Conservation (phyloP, 2,888 invertebrate genomes). For the Buathra laborator region DNA sequence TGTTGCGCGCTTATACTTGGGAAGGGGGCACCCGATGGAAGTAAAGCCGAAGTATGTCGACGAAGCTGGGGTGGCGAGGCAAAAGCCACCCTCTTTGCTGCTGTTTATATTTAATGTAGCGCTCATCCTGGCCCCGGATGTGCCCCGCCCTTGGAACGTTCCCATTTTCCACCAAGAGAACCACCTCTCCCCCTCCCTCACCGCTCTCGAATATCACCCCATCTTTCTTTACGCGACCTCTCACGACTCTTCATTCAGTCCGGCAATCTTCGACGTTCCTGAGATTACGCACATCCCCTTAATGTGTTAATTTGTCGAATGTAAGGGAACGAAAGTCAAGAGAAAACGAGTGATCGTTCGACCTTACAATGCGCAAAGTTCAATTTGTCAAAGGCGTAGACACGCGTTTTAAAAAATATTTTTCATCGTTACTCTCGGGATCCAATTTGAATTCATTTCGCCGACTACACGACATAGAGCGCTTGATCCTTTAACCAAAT, state of each 20-base stretch:
- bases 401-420: too few relatives aligned
- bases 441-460: slow-evolving; percentile 18
- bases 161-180: slow-evolving; percentile 52
- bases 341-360: slow-evolving; percentile 21
- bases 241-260: slow-evolving; percentile 46
- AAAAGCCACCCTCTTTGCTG: slow-evolving; percentile 45
- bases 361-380: not conserved
- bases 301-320: slow-evolving; percentile 49
- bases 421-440: slow-evolving; percentile 1
- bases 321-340: slow-evolving; percentile 33
- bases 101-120: slow-evolving; percentile 77
- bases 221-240: slow-evolving; percentile 17
- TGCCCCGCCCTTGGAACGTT: slow-evolving; percentile 67
- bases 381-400: too few relatives aligned
- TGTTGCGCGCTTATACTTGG: not conserved
- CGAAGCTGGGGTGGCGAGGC: not conserved
- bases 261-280: slow-evolving; percentile 40
- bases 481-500: slow-evolving; percentile 16
- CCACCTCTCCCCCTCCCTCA: slow-evolving; percentile 37
- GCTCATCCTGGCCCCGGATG: slow-evolving; percentile 72
- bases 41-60: slow-evolving; percentile 10
- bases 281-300: slow-evolving; percentile 25
- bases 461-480: not conserved
- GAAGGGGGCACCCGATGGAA: not conserved
- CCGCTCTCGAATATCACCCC: not conserved